These are phyloP conservation scores for Amphiprion clarkii DNA, from an alignment of 2,797 vertebrate genomes.

Conservation along the genomic window DNA sequence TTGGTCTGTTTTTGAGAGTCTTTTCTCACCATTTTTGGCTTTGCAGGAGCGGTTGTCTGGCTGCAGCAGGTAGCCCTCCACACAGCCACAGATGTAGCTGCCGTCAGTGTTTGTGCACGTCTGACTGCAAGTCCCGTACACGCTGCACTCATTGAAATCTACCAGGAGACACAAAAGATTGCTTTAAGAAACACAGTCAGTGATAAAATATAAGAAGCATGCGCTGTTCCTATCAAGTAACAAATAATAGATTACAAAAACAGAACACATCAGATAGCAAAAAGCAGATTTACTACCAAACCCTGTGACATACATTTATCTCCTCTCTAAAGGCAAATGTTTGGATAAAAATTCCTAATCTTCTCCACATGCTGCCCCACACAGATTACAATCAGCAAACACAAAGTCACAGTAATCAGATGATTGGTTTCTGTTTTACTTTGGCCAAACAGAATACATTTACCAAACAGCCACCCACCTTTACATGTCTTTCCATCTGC, in stretches of 20 bases:
- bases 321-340: background rate
- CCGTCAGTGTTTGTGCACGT: constrained; percentile 92
- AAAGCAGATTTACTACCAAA: constrained; percentile 6
- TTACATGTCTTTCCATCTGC: constrained; percentile 92
- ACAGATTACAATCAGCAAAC: constrained; percentile 1
- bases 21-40: constrained; percentile 93
- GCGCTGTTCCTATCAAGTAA: background rate
- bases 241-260: background rate
- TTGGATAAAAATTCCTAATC: constrained; percentile 3
- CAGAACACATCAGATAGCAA: background rate
- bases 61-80: constrained; percentile 95
- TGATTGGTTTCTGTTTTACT: constrained; percentile 21
- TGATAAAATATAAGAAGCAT: background rate
- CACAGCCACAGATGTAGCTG: constrained; percentile 94
- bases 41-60: constrained; percentile 98
- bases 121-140: constrained; percentile 96
- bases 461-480: constrained; percentile 83
- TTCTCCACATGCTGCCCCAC: background rate
- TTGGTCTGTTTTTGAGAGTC: background rate
- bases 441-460: constrained; percentile 19
- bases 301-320: background rate
- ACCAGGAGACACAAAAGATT: constrained; percentile 16
- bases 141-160: constrained; percentile 95
- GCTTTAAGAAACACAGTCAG: background rate
- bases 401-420: constrained; percentile 21